Evolutionary conservation across 2,888 invertebrate genomes (phyloP).

Genomic region (Pollenia angustigena): DNA sequence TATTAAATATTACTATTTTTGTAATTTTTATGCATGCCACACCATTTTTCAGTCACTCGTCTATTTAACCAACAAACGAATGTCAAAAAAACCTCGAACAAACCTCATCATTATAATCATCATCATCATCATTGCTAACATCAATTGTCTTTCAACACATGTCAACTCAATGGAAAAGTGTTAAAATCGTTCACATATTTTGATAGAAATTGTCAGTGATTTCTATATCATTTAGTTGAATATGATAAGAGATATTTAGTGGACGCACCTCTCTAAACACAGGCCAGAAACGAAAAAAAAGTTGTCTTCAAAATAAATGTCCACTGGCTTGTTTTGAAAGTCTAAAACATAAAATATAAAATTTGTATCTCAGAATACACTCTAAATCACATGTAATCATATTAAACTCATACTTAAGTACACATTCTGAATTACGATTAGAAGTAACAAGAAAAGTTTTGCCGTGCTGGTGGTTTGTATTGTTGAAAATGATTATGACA

Average conservation of each 20-base stretch:
- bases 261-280: constrained; percentile 28
- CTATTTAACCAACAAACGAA: background rate
- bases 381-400: background rate
- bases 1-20: constrained; percentile 1
- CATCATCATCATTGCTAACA: background rate
- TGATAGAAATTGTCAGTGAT: constrained; percentile 51
- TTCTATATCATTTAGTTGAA: constrained; percentile 16
- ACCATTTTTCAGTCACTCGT: constrained; percentile 1
- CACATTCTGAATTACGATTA: constrained; percentile 45
- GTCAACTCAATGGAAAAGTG: constrained; percentile 26
- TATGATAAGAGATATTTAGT: constrained; percentile 28
- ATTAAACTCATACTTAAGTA: constrained; percentile 7
- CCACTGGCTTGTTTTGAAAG: too few species aligned
- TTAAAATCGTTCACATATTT: constrained; percentile 37
- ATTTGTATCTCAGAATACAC: too few species aligned
- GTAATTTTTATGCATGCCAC: constrained; percentile 9
- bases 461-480: background rate
- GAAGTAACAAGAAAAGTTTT: background rate
- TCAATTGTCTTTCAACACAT: constrained; percentile 22
- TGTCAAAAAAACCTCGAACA: background rate
- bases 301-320: background rate
- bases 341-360: too few species aligned
- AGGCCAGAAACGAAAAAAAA: background rate
- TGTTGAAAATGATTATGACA: background rate
- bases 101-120: constrained; percentile 1